Percentiles rank a stretch among this genome's conserved stretches.
Conservation (phyloP, 92 coral and sea anemone genomes). For the Muricea muricata region DNA sequence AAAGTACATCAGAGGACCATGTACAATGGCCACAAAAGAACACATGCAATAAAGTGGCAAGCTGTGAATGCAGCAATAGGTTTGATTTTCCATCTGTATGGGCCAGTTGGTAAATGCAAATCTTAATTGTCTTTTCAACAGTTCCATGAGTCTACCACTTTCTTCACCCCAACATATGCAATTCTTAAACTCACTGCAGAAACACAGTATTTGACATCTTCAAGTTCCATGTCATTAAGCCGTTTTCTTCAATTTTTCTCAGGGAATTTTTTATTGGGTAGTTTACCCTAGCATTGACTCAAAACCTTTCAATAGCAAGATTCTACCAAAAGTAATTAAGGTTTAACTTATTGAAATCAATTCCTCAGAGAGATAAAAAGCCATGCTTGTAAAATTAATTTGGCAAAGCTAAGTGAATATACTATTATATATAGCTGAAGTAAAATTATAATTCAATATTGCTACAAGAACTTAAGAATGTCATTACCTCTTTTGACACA, state of each 20-base stretch:
- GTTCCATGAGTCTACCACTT: slow-evolving; percentile 63
- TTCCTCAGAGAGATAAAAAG: too few relatives aligned
- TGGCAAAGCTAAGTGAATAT: too few relatives aligned
- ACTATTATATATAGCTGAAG: too few relatives aligned
- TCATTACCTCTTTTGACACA: too few relatives aligned
- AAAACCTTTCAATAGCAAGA: slow-evolving; percentile 55
- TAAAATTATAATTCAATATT: too few relatives aligned
- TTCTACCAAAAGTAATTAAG: too few relatives aligned
- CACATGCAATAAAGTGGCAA: not conserved
- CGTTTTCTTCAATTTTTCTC: slow-evolving; percentile 48
- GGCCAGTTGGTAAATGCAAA: not conserved
- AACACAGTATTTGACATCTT: slow-evolving; percentile 56
- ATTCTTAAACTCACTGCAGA: slow-evolving; percentile 36
- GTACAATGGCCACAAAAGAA: not conserved
- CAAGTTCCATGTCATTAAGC: slow-evolving; percentile 54
- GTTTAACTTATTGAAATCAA: too few relatives aligned
- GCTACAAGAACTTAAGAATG: too few relatives aligned
- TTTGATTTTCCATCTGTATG: not conserved
- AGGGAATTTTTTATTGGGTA: slow-evolving; percentile 63
- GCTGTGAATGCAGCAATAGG: slow-evolving; percentile 3
- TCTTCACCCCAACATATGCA: slow-evolving; percentile 35
- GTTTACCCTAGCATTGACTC: slow-evolving; percentile 69
- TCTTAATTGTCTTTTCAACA: too few relatives aligned
- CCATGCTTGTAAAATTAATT: too few relatives aligned
- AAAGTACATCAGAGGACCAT: slow-evolving; percentile 8